These are phyloP conservation scores for Diplodus puntazzo DNA, from an alignment of 2,797 vertebrate species.

Conservation along the genomic window DNA sequence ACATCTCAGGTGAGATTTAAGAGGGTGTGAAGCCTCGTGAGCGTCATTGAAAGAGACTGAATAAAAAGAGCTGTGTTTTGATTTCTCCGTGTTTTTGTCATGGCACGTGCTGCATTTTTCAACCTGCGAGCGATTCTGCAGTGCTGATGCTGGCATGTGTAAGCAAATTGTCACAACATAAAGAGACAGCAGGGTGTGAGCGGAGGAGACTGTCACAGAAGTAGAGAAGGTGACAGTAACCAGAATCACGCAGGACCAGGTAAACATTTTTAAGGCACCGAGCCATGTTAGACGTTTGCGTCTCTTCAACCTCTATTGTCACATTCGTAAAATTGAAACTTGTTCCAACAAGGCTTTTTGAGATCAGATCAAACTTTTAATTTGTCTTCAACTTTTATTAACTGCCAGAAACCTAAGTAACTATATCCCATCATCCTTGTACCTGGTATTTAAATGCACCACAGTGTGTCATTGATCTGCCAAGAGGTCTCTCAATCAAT, in stretches of 20 bases:
- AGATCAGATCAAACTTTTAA: not conserved
- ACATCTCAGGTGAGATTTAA: conserved; percentile 60
- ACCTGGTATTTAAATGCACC: too few species aligned
- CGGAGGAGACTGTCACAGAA: conserved; percentile 1
- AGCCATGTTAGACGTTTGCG: not conserved
- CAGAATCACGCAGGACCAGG: not conserved
- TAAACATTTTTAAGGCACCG: not conserved
- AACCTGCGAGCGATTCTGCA: not conserved
- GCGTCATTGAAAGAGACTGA: conserved; percentile 32
- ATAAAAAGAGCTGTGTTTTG: conserved; percentile 30
- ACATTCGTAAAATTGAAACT: too few species aligned
- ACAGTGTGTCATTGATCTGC: too few species aligned
- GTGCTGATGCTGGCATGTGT: conserved; percentile 23
- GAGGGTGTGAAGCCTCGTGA: conserved; percentile 55
- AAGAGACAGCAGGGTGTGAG: not conserved
- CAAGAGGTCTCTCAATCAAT: too few species aligned
- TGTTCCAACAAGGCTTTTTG: not conserved
- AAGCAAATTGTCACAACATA: conserved; percentile 11
- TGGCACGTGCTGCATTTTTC: conserved; percentile 14
- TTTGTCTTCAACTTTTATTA: not conserved
- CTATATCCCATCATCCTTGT: not conserved
- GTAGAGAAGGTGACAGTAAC: not conserved
- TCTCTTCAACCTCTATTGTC: too few species aligned
- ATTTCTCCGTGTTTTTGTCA: conserved; percentile 27
- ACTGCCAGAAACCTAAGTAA: not conserved